phyloP scores from a whole-genome alignment of 2,888 invertebrate species.

The Melieria picta region DNA sequence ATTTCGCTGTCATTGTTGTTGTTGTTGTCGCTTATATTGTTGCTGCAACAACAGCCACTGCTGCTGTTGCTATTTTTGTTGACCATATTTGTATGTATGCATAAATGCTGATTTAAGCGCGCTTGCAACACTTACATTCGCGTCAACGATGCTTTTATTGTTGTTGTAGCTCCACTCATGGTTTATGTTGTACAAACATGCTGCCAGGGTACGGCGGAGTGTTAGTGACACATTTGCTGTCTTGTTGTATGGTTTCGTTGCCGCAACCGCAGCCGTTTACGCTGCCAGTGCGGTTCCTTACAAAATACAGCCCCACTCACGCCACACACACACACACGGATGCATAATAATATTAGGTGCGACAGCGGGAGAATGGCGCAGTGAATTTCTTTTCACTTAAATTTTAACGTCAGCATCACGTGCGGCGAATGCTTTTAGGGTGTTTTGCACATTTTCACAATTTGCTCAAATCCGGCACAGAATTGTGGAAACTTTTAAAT shows the following conservation, averaged over 20 bases:
- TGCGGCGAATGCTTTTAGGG: no score
- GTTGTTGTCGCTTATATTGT: constrained; percentile 18
- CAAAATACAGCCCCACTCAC: neutral
- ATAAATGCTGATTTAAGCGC: constrained; percentile 61
- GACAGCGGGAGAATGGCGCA: neutral
- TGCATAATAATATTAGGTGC: constrained; percentile 12
- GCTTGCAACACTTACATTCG: constrained; percentile 55
- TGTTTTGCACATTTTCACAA: no score
- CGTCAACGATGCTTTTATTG: constrained; percentile 4
- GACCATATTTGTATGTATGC: constrained; percentile 46
- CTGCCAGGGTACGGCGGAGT: neutral
- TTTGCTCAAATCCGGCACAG: no score
- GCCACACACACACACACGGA: neutral
- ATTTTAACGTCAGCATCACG: no score
- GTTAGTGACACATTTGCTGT: constrained; percentile 32
- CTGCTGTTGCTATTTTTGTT: constrained; percentile 44
- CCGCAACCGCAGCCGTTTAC: constrained; percentile 1
- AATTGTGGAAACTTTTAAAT: no score
- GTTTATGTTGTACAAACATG: neutral
- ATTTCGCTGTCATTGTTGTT: constrained; percentile 1
- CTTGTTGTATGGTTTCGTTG: constrained; percentile 12
- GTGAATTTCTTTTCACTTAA: no score
- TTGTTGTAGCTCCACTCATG: constrained; percentile 11
- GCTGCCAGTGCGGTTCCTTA: constrained; percentile 16
- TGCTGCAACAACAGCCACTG: constrained; percentile 7